Conservation (phyloP, 2,113 vertebrate genomes). For the Aegithalos caudatus region DNA sequence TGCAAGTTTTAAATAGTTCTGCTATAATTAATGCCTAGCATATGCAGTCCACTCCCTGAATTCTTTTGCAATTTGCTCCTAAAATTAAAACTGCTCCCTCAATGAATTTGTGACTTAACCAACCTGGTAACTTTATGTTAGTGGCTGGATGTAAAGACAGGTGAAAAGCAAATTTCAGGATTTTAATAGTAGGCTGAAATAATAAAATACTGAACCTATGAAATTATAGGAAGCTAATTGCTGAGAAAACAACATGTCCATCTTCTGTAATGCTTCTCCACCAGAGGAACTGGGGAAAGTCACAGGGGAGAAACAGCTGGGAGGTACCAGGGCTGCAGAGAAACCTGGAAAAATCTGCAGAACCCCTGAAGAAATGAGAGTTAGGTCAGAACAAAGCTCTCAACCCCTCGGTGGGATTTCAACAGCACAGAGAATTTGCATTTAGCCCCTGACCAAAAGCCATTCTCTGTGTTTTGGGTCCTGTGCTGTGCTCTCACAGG, state of each 20-base stretch:
- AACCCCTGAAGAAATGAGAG: background rate
- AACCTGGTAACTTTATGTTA: background rate
- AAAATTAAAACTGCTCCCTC: background rate
- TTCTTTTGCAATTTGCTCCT: background rate
- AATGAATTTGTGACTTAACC: background rate
- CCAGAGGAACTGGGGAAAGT: background rate
- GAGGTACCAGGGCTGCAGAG: background rate
- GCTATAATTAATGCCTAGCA: background rate
- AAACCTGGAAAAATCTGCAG: background rate
- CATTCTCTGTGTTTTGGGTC: background rate
- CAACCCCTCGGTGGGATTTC: background rate
- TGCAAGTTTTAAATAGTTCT: background rate
- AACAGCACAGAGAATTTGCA: background rate
- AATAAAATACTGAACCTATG: background rate
- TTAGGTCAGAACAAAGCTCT: background rate
- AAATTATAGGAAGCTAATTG: background rate
- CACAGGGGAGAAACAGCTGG: background rate
- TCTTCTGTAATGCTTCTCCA: background rate
- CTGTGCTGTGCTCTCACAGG: background rate
- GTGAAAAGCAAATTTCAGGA: background rate
- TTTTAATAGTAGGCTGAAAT: background rate
- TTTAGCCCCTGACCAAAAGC: background rate
- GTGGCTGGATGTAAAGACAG: background rate
- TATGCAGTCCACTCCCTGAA: background rate
- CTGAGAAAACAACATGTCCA: background rate